Evolutionary conservation across 1,140 invertebrate species (phyloP).

Genomic region (Zophobas atratus): DNA sequence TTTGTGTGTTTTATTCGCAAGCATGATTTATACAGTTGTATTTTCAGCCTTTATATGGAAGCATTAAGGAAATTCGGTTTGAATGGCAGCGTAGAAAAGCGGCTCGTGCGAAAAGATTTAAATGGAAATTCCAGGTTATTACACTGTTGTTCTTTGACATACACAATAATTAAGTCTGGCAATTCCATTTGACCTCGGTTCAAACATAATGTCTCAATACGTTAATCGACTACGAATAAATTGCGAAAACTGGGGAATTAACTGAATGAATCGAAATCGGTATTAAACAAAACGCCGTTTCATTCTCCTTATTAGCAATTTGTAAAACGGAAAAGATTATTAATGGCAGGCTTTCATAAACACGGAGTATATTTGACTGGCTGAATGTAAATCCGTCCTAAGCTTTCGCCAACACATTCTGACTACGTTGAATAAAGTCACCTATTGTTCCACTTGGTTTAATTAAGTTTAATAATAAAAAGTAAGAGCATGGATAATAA

Average conservation of each 20-base stretch:
- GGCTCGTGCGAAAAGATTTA: neutral
- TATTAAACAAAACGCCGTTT: slow-evolving; percentile 13
- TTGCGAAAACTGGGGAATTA: neutral
- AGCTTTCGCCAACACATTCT: neutral
- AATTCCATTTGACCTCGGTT: neutral
- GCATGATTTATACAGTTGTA: slow-evolving; percentile 4
- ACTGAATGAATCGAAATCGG: neutral
- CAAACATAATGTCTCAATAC: neutral
- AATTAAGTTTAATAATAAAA: no score
- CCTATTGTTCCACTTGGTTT: no score
- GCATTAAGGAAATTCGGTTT: slow-evolving; percentile 19
- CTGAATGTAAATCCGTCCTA: neutral
- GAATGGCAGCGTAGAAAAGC: neutral
- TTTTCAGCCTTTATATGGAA: slow-evolving; percentile 8
- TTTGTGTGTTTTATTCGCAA: slow-evolving; percentile 26
- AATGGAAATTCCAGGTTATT: neutral
- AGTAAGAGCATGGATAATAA: no score
- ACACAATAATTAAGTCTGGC: neutral
- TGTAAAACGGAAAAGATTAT: neutral
- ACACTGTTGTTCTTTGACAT: slow-evolving; percentile 8
- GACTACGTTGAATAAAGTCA: no score
- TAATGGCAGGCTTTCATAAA: neutral
- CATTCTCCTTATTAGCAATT: neutral
- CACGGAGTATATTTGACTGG: neutral
- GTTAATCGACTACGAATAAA: slow-evolving; percentile 10